phyloP scores from a whole-genome alignment of 2,113 vertebrate species.

The Taxidea taxus region DNA sequence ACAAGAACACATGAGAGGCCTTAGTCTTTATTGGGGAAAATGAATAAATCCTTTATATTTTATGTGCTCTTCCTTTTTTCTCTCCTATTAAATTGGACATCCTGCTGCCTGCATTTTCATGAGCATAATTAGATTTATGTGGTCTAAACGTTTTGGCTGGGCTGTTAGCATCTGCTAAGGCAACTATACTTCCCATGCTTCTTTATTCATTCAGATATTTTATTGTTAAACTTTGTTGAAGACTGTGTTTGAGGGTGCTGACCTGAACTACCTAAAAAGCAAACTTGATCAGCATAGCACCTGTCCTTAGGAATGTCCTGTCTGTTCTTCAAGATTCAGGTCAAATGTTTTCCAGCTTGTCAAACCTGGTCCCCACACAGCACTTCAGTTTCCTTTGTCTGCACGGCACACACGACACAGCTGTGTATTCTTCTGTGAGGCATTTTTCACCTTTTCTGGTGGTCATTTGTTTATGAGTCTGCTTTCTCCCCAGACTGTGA shows the following conservation, averaged over 20 bases:
- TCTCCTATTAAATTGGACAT: neutral
- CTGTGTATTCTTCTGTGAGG: neutral
- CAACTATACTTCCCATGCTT: neutral
- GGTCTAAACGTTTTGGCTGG: neutral
- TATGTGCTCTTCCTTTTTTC: neutral
- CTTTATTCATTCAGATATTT: neutral
- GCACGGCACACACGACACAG: neutral
- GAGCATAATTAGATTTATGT: neutral
- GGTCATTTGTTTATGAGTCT: neutral
- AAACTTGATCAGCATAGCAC: neutral
- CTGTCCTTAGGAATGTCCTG: neutral
- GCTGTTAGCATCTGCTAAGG: neutral
- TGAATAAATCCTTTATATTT: conserved; percentile 18
- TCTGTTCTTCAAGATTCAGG: neutral
- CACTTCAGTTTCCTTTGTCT: neutral
- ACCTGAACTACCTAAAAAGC: neutral
- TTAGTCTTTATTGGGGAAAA: neutral
- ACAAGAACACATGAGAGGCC: neutral
- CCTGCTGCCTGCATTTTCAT: conserved; percentile 17
- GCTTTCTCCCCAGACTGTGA: neutral
- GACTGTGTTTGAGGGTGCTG: neutral
- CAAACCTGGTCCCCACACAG: neutral
- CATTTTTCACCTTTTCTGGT: neutral
- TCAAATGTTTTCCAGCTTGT: neutral
- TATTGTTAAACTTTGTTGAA: neutral